Base-by-base conservation (phyloP, 2,113 vertebrate species). In the Pleuronectes platessa region DNA sequence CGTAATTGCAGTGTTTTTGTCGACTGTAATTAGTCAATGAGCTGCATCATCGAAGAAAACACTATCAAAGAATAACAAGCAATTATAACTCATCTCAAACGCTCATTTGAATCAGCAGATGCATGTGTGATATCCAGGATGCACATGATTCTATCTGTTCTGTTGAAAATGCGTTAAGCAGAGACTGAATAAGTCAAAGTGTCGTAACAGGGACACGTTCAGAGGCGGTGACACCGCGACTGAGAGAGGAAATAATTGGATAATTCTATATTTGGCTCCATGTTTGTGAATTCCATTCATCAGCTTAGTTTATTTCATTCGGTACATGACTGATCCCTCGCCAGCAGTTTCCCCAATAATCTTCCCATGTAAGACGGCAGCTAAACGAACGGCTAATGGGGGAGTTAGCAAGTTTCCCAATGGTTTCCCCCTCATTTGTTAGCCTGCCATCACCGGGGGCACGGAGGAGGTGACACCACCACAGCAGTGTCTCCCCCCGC, bases 401-500 rank as follows among this genome's bases (percentile, higher is more conserved):
- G 31, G 31, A 6, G 31, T 31, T 17, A 18, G 47, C 8, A 61
- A 59, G 5, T 78, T 78, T 78, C 49, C 27, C 27, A 24, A 5
- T 55, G 10, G 27, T 82, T 31, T 75, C 76, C 62, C 71, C 27
- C 56, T 69, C 35, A 62, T 66, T 86, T 71, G 26, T 74, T 59
- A 68, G 53, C 13, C 49, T 17, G 77, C 77, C 45, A 45, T 84
- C 51, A 3, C 68, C 61, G 60, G 54, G 70, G 60, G 37, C 26
- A 40, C 31, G 23, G 71, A 77, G 79, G 81, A 87, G 85, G 82
- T 79, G 86, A 86, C 86, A 86, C 79, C 42, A 82, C 56, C 76
- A 60, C 76, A 65, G 49, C 60, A 20, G 47, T 4, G 47, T 79
- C 4, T 26, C 68, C 70, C 84, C 82, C 2, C 26, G 76, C 84